A percentile compares a stretch with the other conserved stretches of the same genome.
Evolutionary conservation across 1,140 invertebrate species (phyloP).

Genomic region (Drosophila azteca): DNA sequence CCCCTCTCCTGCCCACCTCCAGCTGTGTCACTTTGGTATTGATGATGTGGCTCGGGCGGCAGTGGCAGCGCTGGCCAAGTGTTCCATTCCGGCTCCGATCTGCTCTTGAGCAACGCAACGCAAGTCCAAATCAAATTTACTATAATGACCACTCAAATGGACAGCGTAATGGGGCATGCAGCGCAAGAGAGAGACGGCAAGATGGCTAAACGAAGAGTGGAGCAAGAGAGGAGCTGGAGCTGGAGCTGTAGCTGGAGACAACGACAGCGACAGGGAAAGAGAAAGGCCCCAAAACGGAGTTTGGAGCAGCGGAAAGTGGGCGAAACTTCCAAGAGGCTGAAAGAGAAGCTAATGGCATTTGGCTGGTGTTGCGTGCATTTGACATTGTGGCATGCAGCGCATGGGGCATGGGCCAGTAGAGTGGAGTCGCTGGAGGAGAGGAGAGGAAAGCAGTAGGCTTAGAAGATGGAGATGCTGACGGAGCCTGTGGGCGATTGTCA

Average conservation of each 20-base stretch:
- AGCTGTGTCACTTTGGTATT: slow-evolving; percentile 67
- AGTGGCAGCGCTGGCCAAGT: neutral
- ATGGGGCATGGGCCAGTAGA: slow-evolving; percentile 16
- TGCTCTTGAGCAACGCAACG: slow-evolving; percentile 43
- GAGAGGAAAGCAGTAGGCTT: no score
- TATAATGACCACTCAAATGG: slow-evolving; percentile 78
- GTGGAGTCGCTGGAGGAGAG: no score
- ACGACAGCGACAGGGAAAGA: slow-evolving; percentile 34
- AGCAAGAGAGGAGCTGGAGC: neutral
- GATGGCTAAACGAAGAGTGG: no score
- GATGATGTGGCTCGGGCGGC: slow-evolving; percentile 59
- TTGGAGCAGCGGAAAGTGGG: slow-evolving; percentile 26
- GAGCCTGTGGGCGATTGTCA: slow-evolving; percentile 28
- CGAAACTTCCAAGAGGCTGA: slow-evolving; percentile 7
- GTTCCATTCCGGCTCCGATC: neutral
- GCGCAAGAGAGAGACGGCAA: slow-evolving; percentile 13
- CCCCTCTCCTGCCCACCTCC: neutral
- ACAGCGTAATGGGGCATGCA: slow-evolving; percentile 72
- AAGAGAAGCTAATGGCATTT: slow-evolving; percentile 47
- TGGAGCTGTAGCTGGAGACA: neutral
- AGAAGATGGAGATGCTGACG: neutral
- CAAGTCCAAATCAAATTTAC: slow-evolving; percentile 77
- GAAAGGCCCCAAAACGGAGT: slow-evolving; percentile 29
- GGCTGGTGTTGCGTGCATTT: slow-evolving; percentile 57
- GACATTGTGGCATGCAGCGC: slow-evolving; percentile 45